Evolutionary conservation across 2,888 invertebrate species (phyloP).

Genomic region (Coleophora flavipennella): DNA sequence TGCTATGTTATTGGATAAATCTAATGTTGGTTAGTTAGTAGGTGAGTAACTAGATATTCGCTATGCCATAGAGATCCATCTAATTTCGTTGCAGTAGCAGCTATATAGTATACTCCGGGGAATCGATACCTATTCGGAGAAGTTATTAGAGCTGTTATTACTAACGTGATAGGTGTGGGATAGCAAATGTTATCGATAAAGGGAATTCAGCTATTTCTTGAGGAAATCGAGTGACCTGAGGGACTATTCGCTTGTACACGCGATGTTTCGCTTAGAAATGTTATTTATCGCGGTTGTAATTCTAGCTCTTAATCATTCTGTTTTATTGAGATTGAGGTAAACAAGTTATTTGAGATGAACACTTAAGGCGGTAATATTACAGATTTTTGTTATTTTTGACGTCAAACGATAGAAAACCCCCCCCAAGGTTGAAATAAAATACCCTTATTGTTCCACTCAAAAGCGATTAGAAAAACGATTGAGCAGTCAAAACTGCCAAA

Average conservation of each 20-base stretch:
- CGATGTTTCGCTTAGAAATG: neutral
- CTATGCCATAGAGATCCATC: neutral
- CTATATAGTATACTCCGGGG: neutral
- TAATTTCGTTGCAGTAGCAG: too few relatives aligned
- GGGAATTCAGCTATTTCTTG: slow-evolving; percentile 27
- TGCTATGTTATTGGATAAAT: slow-evolving; percentile 26
- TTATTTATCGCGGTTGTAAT: too few relatives aligned
- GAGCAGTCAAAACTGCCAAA: too few relatives aligned
- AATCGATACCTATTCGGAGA: slow-evolving; percentile 12
- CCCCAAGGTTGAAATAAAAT: too few relatives aligned
- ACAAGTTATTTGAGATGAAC: too few relatives aligned
- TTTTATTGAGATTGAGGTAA: neutral
- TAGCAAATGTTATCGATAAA: slow-evolving; percentile 23
- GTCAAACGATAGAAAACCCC: too few relatives aligned
- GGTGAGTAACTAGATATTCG: neutral
- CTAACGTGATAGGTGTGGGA: slow-evolving; percentile 25
- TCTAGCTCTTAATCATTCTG: too few relatives aligned
- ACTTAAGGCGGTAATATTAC: too few relatives aligned
- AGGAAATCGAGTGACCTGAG: slow-evolving; percentile 46
- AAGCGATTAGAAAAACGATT: too few relatives aligned
- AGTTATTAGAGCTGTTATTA: slow-evolving; percentile 49
- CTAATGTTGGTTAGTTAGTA: slow-evolving; percentile 4
- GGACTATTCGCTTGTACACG: slow-evolving; percentile 22
- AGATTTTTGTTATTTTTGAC: too few relatives aligned
- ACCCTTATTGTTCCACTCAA: too few relatives aligned